Conservation (phyloP, 2,113 vertebrate species). For the Edolisoma coerulescens region DNA sequence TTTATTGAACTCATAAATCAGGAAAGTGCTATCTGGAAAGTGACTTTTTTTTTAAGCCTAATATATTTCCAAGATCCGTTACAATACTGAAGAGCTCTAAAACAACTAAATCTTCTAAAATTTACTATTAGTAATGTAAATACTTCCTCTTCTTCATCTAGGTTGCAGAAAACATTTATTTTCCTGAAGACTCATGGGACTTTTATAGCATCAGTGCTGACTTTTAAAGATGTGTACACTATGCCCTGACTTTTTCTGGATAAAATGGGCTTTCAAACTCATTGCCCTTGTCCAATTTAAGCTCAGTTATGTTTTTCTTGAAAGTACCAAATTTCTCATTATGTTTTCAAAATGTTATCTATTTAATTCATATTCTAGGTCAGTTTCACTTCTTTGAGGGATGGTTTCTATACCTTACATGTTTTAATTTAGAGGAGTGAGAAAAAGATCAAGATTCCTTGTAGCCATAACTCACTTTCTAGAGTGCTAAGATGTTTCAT, state of each 20-base stretch:
- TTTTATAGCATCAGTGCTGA: rapidly evolving
- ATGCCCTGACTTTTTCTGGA: background rate
- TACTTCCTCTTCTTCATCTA: background rate
- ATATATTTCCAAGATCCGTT: background rate
- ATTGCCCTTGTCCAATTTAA: background rate
- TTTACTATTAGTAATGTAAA: background rate
- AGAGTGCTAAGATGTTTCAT: background rate
- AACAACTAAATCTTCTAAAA: background rate
- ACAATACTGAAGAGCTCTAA: background rate
- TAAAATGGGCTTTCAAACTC: background rate
- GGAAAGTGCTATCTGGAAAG: background rate
- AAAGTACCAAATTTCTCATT: background rate
- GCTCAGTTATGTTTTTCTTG: background rate
- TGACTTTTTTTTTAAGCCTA: background rate
- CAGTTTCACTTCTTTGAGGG: background rate
- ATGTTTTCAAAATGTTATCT: background rate
- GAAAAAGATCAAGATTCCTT: background rate
- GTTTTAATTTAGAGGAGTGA: background rate
- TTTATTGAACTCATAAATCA: background rate
- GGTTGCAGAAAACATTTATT: background rate
- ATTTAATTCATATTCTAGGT: background rate
- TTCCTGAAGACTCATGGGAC: background rate
- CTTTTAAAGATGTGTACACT: background rate
- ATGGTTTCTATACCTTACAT: background rate
- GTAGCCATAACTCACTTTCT: background rate